A percentile compares a stretch with the other conserved stretches of the same genome.
Evolutionary conservation across 2,888 invertebrate genomes (phyloP).

Genomic region (Hydraecia micacea): DNA sequence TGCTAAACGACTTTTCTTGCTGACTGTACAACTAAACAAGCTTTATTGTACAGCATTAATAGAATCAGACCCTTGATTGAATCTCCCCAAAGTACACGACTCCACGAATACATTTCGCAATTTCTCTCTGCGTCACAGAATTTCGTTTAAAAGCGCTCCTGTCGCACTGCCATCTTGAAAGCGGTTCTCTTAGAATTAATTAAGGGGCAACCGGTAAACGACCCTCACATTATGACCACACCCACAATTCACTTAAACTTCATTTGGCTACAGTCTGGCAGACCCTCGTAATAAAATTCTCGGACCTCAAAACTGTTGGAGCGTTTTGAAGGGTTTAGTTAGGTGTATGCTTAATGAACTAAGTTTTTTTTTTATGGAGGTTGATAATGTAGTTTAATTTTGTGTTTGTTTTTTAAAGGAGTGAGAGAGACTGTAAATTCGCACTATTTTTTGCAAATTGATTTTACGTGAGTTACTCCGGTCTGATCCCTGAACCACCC

Average conservation of each 20-base stretch:
- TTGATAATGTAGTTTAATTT: slow-evolving; percentile 7
- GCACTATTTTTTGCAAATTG: too few relatives aligned
- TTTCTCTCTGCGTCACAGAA: slow-evolving; percentile 38
- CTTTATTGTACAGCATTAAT: slow-evolving; percentile 9
- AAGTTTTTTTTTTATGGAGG: slow-evolving; percentile 10
- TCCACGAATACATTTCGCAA: slow-evolving; percentile 41
- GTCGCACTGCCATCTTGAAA: slow-evolving; percentile 52
- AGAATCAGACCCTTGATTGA: slow-evolving; percentile 11
- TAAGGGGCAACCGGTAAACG: slow-evolving; percentile 68
- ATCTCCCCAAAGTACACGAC: slow-evolving; percentile 5
- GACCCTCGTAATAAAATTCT: slow-evolving; percentile 71
- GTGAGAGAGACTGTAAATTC: neutral
- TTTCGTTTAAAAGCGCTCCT: slow-evolving; percentile 47
- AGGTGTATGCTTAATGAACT: slow-evolving; percentile 40
- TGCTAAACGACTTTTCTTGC: neutral
- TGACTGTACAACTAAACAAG: neutral
- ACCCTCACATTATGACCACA: slow-evolving; percentile 70
- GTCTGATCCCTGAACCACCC: too few relatives aligned
- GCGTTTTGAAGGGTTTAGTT: slow-evolving; percentile 47
- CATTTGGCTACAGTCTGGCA: slow-evolving; percentile 58
- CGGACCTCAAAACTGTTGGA: slow-evolving; percentile 62
- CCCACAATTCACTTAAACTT: slow-evolving; percentile 67
- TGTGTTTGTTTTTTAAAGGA: slow-evolving; percentile 3
- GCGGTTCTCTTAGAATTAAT: slow-evolving; percentile 69
- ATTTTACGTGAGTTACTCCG: too few relatives aligned